Evolutionary conservation across 2,888 invertebrate genomes (phyloP), one percentile per base, ranked within the genome.

Genomic region (Lottia scabra): DNA sequence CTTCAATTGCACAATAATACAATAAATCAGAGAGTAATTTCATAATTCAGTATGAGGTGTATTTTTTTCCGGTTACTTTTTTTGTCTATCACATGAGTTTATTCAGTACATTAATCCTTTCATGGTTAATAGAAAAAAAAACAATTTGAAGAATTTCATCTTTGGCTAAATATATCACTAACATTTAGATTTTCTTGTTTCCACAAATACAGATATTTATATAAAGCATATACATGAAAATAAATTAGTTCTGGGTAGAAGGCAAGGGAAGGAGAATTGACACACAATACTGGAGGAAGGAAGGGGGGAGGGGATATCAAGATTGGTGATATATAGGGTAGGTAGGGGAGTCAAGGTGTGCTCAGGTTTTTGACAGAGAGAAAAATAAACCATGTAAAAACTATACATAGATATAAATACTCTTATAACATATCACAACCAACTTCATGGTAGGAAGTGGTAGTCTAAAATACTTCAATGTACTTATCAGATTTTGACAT

Each of bases 371-470:
- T 38, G 19, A 30, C 23, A 44, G 30, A 23, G 65, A 38, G 23
- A 30, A 65, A 65, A 65, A 38, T 44, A 65, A 65, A 38, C 27
- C n/a, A 65, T 44, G 44, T 44, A 30, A 65, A 65, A 65, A 65
- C 43, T 65, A 38, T 44, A 44, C 43, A 56, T 56, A 23, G 56
- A 56, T 23, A 56, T 56, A 56, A 56, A 56, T 56, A 56, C 56
- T 23, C 19, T n/a, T 19, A 56, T 23, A 19, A 19, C 23, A 23
- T 56, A 56, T 56, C 56, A 56, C 56, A 56, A 56, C 56, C 56
- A 56, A 56, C 56, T 23, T 56, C 56, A 56, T 23, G 19, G 23
- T 56, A 23, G 12, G 56, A 56, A 56, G 56, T 56, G 56, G 56
- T 56, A 23, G 56, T 56, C 56, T 23, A 19, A 56, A 56, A 38